Conservation (phyloP, 2,888 invertebrate genomes). For the Bellardia bayeri region DNA sequence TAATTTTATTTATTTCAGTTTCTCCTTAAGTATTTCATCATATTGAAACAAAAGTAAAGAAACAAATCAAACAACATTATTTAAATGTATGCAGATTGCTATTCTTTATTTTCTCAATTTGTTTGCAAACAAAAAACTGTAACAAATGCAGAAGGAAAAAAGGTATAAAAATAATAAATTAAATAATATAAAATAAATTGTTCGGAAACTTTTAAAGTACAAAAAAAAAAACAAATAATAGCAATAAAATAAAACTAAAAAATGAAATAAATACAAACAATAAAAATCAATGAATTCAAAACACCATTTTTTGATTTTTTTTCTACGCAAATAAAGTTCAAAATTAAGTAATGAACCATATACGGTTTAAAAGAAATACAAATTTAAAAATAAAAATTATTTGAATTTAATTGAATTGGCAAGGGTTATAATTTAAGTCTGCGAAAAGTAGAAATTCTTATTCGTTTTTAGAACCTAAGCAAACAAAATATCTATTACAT, state of each 20-base stretch:
- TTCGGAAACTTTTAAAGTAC: constrained; percentile 19
- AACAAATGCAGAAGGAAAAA: background rate
- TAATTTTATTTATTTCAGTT: background rate
- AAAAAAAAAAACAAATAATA: background rate
- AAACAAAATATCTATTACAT: no score
- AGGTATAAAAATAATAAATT: background rate
- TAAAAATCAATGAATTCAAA: background rate
- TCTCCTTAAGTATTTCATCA: background rate
- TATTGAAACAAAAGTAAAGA: background rate
- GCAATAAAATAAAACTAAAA: background rate
- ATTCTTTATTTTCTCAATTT: background rate
- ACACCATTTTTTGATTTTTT: no score
- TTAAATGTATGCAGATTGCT: constrained; percentile 1
- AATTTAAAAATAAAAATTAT: no score
- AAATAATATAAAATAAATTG: constrained; percentile 48
- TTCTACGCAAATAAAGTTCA: no score
- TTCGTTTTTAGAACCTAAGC: no score
- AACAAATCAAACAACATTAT: background rate
- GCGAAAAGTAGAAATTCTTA: no score
- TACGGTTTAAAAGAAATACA: no score
- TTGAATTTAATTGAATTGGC: no score
- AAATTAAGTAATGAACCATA: no score
- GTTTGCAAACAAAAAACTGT: background rate
- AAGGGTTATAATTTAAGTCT: no score
- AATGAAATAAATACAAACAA: background rate